Evolutionary conservation across 1,140 invertebrate species (phyloP), one percentile per base, ranked within the genome.

Genomic region (Zaprionus nigranus): DNA sequence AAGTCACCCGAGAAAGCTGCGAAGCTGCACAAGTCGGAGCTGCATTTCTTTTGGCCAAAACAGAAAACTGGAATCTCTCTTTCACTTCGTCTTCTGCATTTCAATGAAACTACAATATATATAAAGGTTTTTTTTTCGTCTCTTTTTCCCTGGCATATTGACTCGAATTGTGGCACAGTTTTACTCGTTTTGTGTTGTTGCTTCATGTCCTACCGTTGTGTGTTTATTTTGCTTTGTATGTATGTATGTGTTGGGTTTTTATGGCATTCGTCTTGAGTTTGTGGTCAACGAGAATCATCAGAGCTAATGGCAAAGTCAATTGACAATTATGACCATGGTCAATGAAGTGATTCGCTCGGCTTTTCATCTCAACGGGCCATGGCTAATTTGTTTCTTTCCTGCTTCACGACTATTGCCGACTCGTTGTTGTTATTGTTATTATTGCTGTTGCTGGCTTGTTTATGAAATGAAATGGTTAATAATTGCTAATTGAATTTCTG

Each of bases 231-330:
- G 11, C 7, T 54, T 49, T 17, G n/a, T 22, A 7, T 51, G 40
- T 49, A 17, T 60, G 1, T 40, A 2, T 68, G 30, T 59, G 26
- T n/a, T 38, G 30, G 49, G 28, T 22, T 46, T 40, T 78, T 82
- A 82, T 79, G 79, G 34, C 24, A 36, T 62, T 70, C 38, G 11
- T 49, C 28, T 69, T 54, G 24, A 34, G 46, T 38, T 58, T 64
- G 17, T 65, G 56, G 38, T 59, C 70, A 46, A 51, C 24, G 51
- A 38, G 59, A 53, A 88, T 78, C 81, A 79, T 78, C 84, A 74
- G 69, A 87, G 75, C 78, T 81, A 87, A 84, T 92, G 79, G 90
- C 53, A 90, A 91, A 91, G 90, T 91, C 90, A 91, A 92, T 92
- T 92, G 90, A 91, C 86, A 92, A 90, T 92, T 90, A 90, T 90